Evolutionary conservation across 1,140 invertebrate genomes (phyloP).

Genomic region (Calosoma granatense): DNA sequence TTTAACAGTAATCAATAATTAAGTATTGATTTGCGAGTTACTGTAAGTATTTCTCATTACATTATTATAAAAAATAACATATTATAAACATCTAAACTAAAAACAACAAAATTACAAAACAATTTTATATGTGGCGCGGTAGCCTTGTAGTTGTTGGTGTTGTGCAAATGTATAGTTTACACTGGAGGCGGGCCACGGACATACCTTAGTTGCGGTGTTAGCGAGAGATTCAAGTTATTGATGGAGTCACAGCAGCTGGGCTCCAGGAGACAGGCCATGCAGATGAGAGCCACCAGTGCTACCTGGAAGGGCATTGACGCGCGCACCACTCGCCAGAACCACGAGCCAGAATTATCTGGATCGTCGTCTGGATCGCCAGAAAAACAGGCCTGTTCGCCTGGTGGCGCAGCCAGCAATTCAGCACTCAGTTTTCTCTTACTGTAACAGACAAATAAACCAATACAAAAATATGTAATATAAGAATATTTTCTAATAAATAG

Average conservation of each 20-base stretch:
- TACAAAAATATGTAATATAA: no score
- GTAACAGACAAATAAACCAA: neutral
- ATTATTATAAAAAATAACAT: slow-evolving; percentile 7
- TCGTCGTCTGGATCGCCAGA: slow-evolving; percentile 27
- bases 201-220: slow-evolving; percentile 76
- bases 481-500: no score
- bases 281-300: slow-evolving; percentile 68
- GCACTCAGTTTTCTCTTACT: neutral
- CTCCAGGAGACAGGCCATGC: slow-evolving; percentile 71
- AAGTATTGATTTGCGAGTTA: neutral
- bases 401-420: neutral
- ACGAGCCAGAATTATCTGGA: slow-evolving; percentile 41
- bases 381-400: slow-evolving; percentile 6
- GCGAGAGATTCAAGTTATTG: slow-evolving; percentile 69
- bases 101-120: neutral
- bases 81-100: slow-evolving; percentile 2
- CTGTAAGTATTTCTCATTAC: no score
- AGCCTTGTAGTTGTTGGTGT: neutral
- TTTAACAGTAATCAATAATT: no score
- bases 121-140: neutral
- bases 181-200: slow-evolving; percentile 76
- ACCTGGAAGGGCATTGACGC: slow-evolving; percentile 73
- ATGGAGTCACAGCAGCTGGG: slow-evolving; percentile 75
- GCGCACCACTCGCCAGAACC: slow-evolving; percentile 65
- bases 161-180: slow-evolving; percentile 38